Evolutionary conservation across 2,797 vertebrate genomes (phyloP), one percentile per base, ranked within the genome.

Genomic region (Sus cebifrons): DNA sequence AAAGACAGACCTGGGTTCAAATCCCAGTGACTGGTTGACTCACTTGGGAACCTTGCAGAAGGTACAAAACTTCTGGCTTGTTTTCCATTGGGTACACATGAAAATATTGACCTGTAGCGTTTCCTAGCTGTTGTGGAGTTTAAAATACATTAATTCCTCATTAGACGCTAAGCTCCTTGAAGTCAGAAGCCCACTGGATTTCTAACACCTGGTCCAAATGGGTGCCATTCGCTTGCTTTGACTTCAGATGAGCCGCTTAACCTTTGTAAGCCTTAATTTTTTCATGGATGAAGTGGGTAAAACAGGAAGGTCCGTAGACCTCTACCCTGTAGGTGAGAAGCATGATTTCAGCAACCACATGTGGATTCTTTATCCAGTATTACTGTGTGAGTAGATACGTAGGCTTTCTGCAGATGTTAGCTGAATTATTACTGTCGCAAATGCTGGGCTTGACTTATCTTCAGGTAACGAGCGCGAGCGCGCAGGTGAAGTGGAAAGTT

Each of bases 1-100:
- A 95, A 88, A 95, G 87, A 71, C n/a, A 93, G 90, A 82, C 20
- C 56, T 67, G 91, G 36, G 87, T 97, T 97, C 94, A 87, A 97
- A 89, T 96, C 91, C 86, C 84, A 85, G 89, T 85, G 81, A 93
- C 77, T 68, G 56, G 5, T 70, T 68, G 32, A 49, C 54, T 93
- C 44, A 21, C n/a, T 81, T 40, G 21, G 49, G 77, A 27, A 68
- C 23, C 36, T 77, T 75, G 82, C 60, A 62, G 36, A 87, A 8
- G 9, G 94, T 64, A 77, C 49, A 77, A 75, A 64, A 73, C 49
- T 89, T 86, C 36, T 95, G 82, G 12, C 40, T 54, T 91, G 27
- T 89, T 95, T 96, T 86, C 86, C 84, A 12, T 93, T 84, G 56
- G 15, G 27, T 70, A n/a, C 13, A 77, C 67, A 82, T 89, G 75